These are phyloP conservation scores for Carabus problematicus DNA, from an alignment of 2,888 invertebrate genomes.

Conservation along the genomic window DNA sequence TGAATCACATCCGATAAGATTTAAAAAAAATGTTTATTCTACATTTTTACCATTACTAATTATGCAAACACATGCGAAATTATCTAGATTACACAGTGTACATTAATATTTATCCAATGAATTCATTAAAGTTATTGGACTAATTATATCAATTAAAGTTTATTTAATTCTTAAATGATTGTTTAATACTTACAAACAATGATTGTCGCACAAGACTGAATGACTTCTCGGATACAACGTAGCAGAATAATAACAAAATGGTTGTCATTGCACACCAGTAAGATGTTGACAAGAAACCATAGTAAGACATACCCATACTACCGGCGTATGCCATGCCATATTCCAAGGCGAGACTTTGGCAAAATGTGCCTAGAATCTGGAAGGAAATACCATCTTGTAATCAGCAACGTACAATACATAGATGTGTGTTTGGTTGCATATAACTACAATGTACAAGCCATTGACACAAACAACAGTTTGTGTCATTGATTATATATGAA, in stretches of 20 bases:
- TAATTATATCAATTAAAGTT: neutral
- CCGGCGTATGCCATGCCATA: slow-evolving; percentile 78
- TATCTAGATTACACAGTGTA: neutral
- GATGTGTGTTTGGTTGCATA: neutral
- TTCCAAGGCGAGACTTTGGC: slow-evolving; percentile 80
- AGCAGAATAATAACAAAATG: slow-evolving; percentile 75
- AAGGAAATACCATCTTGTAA: slow-evolving; percentile 46
- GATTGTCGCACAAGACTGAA: slow-evolving; percentile 79
- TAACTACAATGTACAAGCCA: neutral
- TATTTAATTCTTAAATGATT: no score
- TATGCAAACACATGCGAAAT: no score
- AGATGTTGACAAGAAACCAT: slow-evolving; percentile 80
- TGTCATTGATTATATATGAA: no score
- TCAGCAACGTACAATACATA: neutral
- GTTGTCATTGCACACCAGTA: slow-evolving; percentile 83
- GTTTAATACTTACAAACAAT: slow-evolving; percentile 74
- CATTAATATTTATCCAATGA: neutral
- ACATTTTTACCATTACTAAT: no score
- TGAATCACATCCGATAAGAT: no score
- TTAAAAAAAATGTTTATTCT: no score
- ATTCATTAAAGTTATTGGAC: neutral
- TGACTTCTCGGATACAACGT: slow-evolving; percentile 79
- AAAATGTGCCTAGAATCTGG: slow-evolving; percentile 80
- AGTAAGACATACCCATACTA: slow-evolving; percentile 79
- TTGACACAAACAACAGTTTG: no score